phyloP scores from a whole-genome alignment of 1,140 invertebrate species.

The Callitettix versicolor region DNA sequence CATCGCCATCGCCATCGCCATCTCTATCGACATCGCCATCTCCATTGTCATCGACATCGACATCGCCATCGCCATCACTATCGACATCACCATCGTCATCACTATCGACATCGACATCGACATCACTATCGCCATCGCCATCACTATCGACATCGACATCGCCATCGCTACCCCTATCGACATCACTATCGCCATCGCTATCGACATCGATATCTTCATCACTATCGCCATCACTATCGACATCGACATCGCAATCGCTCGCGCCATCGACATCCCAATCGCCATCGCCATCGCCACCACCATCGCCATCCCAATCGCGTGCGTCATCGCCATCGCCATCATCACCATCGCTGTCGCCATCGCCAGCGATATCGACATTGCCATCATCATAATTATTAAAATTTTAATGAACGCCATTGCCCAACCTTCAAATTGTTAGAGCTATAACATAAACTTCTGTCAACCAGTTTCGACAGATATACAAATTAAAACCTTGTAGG shows the following conservation, averaged over 20 bases:
- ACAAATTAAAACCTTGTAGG: too few species aligned
- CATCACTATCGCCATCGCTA: background rate
- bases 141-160: too few species aligned
- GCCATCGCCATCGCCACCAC: background rate
- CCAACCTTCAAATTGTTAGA: too few species aligned
- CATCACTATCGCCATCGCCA: too few species aligned
- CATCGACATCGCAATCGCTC: constrained; percentile 1
- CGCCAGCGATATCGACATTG: background rate
- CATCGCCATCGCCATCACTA: too few species aligned
- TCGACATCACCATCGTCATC: background rate
- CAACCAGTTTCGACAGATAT: too few species aligned
- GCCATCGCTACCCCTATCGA: background rate
- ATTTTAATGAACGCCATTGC: background rate
- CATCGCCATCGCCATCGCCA: constrained; percentile 3
- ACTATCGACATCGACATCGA: too few species aligned
- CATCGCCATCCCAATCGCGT: background rate
- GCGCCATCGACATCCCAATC: background rate
- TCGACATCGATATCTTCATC: too few species aligned
- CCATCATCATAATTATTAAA: background rate
- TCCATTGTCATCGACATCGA: constrained; percentile 1
- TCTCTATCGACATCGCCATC: too few species aligned
- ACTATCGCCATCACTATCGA: too few species aligned
- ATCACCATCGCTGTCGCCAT: background rate
- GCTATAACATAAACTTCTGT: too few species aligned
- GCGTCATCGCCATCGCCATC: background rate